Evolutionary conservation across 2,888 invertebrate genomes (phyloP).

Genomic region (Leucophora obtusa): DNA sequence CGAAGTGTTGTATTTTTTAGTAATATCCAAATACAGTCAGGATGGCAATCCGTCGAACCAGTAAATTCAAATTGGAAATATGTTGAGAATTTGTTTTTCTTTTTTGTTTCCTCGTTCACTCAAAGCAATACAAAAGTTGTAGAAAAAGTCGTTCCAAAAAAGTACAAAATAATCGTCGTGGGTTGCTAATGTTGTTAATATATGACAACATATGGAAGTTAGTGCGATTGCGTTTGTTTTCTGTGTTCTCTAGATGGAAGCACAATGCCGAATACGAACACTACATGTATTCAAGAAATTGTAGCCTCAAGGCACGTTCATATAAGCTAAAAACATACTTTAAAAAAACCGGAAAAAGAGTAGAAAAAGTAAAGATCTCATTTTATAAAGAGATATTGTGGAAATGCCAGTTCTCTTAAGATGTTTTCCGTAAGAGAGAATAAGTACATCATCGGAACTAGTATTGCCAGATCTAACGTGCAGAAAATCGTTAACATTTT

Average conservation of each 20-base stretch:
- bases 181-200: slow-evolving; percentile 29
- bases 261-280: slow-evolving; percentile 76
- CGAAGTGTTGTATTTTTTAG: slow-evolving; percentile 63
- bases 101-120: slow-evolving; percentile 2
- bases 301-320: slow-evolving; percentile 30
- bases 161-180: slow-evolving; percentile 18
- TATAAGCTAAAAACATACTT: background rate
- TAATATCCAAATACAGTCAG: slow-evolving; percentile 23
- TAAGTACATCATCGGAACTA: too few species aligned
- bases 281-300: slow-evolving; percentile 44
- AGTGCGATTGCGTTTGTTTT: slow-evolving; percentile 64
- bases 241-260: slow-evolving; percentile 78
- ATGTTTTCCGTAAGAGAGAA: too few species aligned
- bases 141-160: slow-evolving; percentile 32
- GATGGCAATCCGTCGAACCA: slow-evolving; percentile 1
- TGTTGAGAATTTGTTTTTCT: background rate
- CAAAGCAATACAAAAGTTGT: slow-evolving; percentile 1
- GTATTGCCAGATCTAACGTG: too few species aligned
- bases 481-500: too few species aligned
- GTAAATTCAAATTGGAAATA: slow-evolving; percentile 27
- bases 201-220: slow-evolving; percentile 44
- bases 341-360: slow-evolving; percentile 8
- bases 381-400: too few species aligned
- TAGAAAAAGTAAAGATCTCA: too few species aligned
- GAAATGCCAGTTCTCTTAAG: too few species aligned